A percentile compares a stretch with the other conserved stretches of the same genome.
phyloP scores from a whole-genome alignment of 2,888 invertebrate genomes.

The Acrocera orbiculus region DNA sequence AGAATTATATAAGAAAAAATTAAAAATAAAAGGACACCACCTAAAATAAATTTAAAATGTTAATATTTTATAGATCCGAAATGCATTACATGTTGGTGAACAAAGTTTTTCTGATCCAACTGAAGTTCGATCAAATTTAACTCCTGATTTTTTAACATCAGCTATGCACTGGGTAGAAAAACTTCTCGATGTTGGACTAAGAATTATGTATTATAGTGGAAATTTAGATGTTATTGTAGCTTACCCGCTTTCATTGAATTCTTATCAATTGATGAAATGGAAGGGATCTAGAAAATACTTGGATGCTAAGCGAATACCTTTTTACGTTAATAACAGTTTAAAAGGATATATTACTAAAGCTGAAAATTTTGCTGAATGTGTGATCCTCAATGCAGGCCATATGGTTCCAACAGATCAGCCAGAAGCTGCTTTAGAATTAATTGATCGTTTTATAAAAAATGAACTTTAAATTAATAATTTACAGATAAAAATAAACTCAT shows the following conservation, averaged over 20 bases:
- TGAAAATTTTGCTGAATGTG: conserved; percentile 39
- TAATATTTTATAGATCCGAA: conserved; percentile 21
- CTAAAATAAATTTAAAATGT: background rate
- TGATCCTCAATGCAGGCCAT: conserved; percentile 47
- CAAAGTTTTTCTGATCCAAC: conserved; percentile 35
- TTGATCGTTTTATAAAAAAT: conserved; percentile 37
- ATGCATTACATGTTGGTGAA: conserved; percentile 37
- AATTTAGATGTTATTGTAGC: conserved; percentile 48
- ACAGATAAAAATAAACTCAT: too few relatives aligned
- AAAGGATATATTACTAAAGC: conserved; percentile 40
- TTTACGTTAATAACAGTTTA: conserved; percentile 33
- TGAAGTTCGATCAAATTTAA: conserved; percentile 34
- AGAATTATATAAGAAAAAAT: background rate
- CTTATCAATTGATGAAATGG: conserved; percentile 33
- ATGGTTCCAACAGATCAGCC: conserved; percentile 49
- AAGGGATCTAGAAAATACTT: conserved; percentile 34
- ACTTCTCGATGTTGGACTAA: conserved; percentile 34
- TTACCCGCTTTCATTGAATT: conserved; percentile 42
- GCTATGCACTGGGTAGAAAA: conserved; percentile 39
- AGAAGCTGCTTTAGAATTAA: conserved; percentile 38
- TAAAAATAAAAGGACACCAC: too few relatives aligned
- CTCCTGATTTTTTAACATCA: conserved; percentile 38
- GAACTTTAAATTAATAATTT: conserved; percentile 12
- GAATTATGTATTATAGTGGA: conserved; percentile 30
- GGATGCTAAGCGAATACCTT: conserved; percentile 29